Conservation (phyloP, 2,888 invertebrate genomes). For the Macrophya alboannulata region DNA sequence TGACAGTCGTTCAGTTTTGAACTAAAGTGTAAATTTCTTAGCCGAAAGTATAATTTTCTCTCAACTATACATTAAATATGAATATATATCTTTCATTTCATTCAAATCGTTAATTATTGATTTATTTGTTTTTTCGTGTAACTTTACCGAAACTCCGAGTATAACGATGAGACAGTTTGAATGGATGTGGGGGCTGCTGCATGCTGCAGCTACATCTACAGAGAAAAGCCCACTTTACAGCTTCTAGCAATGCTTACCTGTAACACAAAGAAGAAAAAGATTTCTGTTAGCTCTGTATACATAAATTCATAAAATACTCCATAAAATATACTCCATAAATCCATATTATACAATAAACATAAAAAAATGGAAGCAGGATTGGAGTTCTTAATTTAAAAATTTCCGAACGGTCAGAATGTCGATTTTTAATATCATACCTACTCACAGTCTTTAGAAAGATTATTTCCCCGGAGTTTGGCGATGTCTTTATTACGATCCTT, state of each 20-base stretch:
- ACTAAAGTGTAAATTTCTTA: not conserved
- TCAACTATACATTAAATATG: not conserved
- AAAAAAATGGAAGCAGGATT: too few relatives aligned
- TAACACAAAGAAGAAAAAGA: slow-evolving; percentile 45
- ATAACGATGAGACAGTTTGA: not conserved
- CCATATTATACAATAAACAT: too few relatives aligned
- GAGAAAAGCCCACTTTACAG: not conserved
- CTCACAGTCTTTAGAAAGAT: too few relatives aligned
- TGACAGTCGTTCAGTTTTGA: not conserved
- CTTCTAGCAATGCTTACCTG: slow-evolving; percentile 54
- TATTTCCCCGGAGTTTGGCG: too few relatives aligned
- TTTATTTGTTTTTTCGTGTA: not conserved
- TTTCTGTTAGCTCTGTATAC: not conserved
- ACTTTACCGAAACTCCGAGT: not conserved
- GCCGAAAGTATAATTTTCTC: not conserved
- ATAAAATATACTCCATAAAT: too few relatives aligned
- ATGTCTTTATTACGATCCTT: too few relatives aligned
- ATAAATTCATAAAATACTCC: not conserved
- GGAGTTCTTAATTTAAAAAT: too few relatives aligned
- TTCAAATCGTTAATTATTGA: too few relatives aligned
- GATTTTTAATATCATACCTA: too few relatives aligned
- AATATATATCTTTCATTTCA: too few relatives aligned
- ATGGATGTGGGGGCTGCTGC: not conserved
- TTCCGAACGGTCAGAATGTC: too few relatives aligned
- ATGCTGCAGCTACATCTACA: not conserved